Evolutionary conservation across 2,888 invertebrate genomes (phyloP).

Genomic region (Acanthosepion lycidas): DNA sequence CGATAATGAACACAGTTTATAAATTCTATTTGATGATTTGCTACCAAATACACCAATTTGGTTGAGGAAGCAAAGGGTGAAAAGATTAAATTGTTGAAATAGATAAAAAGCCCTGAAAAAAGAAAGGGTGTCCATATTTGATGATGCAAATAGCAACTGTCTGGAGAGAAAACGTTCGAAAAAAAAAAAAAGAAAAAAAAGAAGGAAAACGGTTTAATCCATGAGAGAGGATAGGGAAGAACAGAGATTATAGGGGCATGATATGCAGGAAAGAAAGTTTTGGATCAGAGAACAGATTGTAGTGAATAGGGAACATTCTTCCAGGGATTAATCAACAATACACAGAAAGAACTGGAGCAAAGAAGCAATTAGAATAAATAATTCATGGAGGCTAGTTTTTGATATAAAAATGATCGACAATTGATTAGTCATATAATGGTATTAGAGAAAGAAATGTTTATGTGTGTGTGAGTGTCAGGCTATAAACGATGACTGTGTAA

Average conservation of each 20-base stretch:
- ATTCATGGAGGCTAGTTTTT: neutral
- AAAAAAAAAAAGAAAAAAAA: neutral
- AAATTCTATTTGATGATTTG: neutral
- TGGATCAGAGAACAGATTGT: neutral
- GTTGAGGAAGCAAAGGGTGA: neutral
- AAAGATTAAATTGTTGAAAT: neutral
- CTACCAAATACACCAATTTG: neutral
- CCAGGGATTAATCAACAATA: neutral
- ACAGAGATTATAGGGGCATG: neutral
- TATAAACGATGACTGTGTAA: neutral
- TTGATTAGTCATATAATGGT: neutral
- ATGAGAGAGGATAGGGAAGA: neutral
- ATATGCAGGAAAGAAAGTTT: neutral
- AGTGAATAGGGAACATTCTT: neutral
- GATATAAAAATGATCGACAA: slow-evolving; percentile 10
- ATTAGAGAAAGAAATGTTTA: neutral
- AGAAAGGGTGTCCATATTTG: neutral
- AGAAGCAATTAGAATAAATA: neutral
- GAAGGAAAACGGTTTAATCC: neutral
- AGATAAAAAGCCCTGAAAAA: neutral
- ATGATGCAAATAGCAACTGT: neutral
- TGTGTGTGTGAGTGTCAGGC: neutral
- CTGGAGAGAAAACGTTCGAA: neutral
- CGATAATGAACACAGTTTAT: neutral
- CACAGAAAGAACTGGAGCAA: neutral